phyloP scores from a whole-genome alignment of 2,888 invertebrate genomes.

The Melanargia galathea region DNA sequence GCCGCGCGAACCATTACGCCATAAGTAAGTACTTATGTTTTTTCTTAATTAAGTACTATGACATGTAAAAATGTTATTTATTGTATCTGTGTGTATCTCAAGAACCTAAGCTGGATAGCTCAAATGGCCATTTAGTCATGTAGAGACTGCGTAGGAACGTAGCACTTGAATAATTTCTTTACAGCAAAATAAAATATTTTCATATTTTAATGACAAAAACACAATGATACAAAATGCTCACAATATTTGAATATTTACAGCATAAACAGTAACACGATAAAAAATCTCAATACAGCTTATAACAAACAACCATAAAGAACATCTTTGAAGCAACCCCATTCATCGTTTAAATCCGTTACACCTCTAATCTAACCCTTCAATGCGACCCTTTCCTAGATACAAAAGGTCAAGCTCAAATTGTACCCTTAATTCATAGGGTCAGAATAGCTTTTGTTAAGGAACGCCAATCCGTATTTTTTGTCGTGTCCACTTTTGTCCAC shows the following conservation, averaged over 20 bases:
- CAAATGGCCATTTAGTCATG: too few species aligned
- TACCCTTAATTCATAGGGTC: constrained; percentile 63
- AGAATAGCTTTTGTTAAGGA: constrained; percentile 54
- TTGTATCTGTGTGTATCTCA: too few species aligned
- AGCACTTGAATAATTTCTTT: not conserved
- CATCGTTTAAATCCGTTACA: constrained; percentile 56
- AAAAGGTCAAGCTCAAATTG: constrained; percentile 59
- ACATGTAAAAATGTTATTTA: too few species aligned
- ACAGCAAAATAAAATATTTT: not conserved
- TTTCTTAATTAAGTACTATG: too few species aligned
- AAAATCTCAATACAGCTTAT: constrained; percentile 33
- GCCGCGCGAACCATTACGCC: too few species aligned
- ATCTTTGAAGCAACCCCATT: constrained; percentile 31
- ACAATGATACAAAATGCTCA: not conserved
- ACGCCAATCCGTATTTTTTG: constrained; percentile 71
- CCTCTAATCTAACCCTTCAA: constrained; percentile 64
- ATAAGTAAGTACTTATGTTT: too few species aligned
- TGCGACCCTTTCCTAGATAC: constrained; percentile 46
- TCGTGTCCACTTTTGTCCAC: constrained; percentile 61
- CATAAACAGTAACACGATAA: constrained; percentile 7
- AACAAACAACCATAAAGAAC: constrained; percentile 36
- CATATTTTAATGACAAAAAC: not conserved
- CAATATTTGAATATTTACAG: constrained; percentile 3
- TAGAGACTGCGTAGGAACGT: too few species aligned
- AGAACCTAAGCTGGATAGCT: too few species aligned